A percentile compares a stretch with the other conserved stretches of the same genome.
These are phyloP conservation scores for Lycaon pictus DNA, from an alignment of 2,113 vertebrate genomes.

Conservation along the genomic window DNA sequence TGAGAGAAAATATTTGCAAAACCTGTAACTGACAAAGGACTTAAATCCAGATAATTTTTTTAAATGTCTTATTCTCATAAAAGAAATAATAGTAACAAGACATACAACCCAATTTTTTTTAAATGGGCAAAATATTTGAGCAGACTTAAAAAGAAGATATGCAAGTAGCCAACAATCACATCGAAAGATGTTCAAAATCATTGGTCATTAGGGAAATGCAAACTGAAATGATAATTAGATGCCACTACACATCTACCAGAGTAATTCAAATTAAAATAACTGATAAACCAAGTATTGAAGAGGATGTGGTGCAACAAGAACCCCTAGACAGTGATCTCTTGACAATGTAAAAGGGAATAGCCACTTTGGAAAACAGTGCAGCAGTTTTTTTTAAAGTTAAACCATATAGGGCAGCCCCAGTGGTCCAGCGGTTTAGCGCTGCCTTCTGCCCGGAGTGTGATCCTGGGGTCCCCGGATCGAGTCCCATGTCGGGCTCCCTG, in stretches of 20 bases:
- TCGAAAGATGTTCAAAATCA: background rate
- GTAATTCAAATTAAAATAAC: slow-evolving; percentile 12
- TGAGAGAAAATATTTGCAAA: slow-evolving; percentile 15
- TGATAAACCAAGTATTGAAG: background rate
- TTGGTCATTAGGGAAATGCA: background rate
- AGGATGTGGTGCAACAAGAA: background rate
- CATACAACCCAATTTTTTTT: background rate
- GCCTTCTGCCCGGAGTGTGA: too few species aligned
- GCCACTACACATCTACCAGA: background rate
- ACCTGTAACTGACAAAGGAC: background rate
- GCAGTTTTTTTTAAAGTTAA: background rate
- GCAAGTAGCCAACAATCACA: background rate
- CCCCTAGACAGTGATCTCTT: background rate
- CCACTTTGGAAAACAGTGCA: background rate
- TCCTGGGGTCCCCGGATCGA: too few species aligned
- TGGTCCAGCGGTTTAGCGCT: too few species aligned
- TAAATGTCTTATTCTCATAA: background rate
- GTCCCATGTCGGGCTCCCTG: too few species aligned
- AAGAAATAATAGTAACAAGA: slow-evolving; percentile 13
- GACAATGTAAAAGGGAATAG: background rate
- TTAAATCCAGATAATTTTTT: background rate
- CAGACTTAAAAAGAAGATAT: background rate
- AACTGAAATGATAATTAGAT: background rate
- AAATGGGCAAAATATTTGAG: slow-evolving; percentile 2
- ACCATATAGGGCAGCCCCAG: background rate